These are phyloP conservation scores for Lates calcarifer DNA, from an alignment of 2,113 vertebrate species.

Conservation along the genomic window DNA sequence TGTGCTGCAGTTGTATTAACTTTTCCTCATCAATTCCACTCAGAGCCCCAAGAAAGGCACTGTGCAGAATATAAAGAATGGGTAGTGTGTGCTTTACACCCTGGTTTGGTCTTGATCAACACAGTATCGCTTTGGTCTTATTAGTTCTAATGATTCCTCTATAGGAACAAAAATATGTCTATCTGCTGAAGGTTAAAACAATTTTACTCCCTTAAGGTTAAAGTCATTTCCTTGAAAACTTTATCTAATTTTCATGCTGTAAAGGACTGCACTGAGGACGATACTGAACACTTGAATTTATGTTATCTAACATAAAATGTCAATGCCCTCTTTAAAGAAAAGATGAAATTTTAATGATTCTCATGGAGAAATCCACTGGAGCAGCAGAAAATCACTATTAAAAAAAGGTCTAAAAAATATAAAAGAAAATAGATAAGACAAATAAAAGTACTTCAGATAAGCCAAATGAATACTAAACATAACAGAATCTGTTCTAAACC, in stretches of 20 bases:
- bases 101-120: constrained; percentile 2
- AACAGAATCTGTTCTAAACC: neutral
- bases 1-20: neutral
- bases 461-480: neutral
- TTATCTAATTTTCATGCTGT: constrained; percentile 7
- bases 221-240: constrained; percentile 6
- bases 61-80: neutral
- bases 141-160: constrained; percentile 3
- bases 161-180: neutral
- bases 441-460: neutral
- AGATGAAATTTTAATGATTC: neutral
- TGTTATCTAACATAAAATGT: constrained; percentile 13
- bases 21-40: constrained; percentile 10
- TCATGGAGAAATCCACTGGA: neutral
- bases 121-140: neutral
- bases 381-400: neutral
- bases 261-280: neutral
- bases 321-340: constrained; percentile 14
- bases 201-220: constrained; percentile 8
- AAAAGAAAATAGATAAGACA: neutral
- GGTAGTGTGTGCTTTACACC: neutral
- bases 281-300: neutral
- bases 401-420: neutral
- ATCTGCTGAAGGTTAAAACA: constrained; percentile 13
- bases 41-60: neutral